Evolutionary conservation across 35 echinoderm and acorn worm species (phyloP), one percentile per base, ranked within the genome.

Genomic region (Hemicentrotus pulcherrimus): DNA sequence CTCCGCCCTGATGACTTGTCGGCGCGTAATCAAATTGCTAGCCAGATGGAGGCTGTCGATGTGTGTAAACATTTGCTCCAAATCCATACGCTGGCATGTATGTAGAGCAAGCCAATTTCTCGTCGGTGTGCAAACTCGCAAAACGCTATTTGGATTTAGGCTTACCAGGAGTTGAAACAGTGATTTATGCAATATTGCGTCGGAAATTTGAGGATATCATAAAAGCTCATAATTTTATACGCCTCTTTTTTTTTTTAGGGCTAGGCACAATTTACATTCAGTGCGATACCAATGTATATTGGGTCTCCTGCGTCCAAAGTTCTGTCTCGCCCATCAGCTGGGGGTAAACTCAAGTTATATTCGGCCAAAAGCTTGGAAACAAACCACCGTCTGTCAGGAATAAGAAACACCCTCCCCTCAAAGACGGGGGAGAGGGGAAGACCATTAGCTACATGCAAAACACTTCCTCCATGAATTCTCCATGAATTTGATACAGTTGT

Each of bases 31-130:
- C 19, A 78, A 78, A 78, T 78, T 78, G 28, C 65, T 28, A 78
- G 91, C 91, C 91, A 93, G 91, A 93, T 93, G 91, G 91, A 31
- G 30, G 16, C 46, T 47, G 46, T 33, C 48, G 11, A 47, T 32
- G 48, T 48, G 91, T 93, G 91, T 58, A 93, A 93, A 93, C 91
- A 93, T 58, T 90, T 90, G 88, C 88, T 33, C 88, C 88, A 90
- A 16, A 90, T 90, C 32, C 46, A 90, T 45, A 47, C 88, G 88
- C 88, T 90, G 88, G 88, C 88, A 90, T 90, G 91, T 47, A 93
- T 93, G 91, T 58, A 5, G 32, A 93, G 32, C 30, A 58, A 47
- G 91, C 46, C 48, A 31, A 93, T 50, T 93, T 58, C 32, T 93
- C 46, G 91, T 30, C 30, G 46, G 91, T 8, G 65, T 50, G 46